A percentile compares a stretch with the other conserved stretches of the same genome.
phyloP scores from a whole-genome alignment of 2,113 vertebrate species.

The Gymnarchus niloticus region DNA sequence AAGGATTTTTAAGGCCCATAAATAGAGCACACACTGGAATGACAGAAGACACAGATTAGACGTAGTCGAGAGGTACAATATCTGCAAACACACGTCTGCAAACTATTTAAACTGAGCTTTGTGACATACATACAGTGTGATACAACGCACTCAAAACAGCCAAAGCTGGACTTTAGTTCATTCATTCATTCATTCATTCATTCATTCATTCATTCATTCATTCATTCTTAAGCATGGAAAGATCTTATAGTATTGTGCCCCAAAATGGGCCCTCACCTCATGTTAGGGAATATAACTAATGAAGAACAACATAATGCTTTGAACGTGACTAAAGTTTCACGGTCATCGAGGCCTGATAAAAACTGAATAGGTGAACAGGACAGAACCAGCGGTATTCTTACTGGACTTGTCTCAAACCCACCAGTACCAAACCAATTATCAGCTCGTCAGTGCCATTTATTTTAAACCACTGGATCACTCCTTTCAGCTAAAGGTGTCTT shows the following conservation, averaged over 20 bases:
- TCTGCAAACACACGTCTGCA: neutral
- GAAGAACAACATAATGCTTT: neutral
- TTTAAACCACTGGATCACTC: neutral
- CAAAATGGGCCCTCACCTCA: neutral
- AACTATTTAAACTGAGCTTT: neutral
- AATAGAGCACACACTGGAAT: constrained; percentile 94
- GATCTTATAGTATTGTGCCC: neutral
- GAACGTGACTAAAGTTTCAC: neutral
- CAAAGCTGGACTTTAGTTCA: neutral
- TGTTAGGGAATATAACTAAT: neutral
- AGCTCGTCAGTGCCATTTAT: neutral
- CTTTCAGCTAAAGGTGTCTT: neutral
- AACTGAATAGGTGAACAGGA: neutral
- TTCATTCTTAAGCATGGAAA: neutral
- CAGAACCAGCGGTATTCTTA: too few species aligned
- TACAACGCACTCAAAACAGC: neutral
- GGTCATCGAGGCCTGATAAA: too few species aligned
- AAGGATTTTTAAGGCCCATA: constrained; percentile 99
- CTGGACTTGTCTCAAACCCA: neutral
- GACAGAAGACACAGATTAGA: constrained; percentile 35
- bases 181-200: neutral
- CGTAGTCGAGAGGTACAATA: neutral
- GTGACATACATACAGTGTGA: neutral
- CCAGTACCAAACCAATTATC: neutral
- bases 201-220: neutral